Conservation (phyloP, 2,113 vertebrate genomes). For the Isichthys henryi region DNA sequence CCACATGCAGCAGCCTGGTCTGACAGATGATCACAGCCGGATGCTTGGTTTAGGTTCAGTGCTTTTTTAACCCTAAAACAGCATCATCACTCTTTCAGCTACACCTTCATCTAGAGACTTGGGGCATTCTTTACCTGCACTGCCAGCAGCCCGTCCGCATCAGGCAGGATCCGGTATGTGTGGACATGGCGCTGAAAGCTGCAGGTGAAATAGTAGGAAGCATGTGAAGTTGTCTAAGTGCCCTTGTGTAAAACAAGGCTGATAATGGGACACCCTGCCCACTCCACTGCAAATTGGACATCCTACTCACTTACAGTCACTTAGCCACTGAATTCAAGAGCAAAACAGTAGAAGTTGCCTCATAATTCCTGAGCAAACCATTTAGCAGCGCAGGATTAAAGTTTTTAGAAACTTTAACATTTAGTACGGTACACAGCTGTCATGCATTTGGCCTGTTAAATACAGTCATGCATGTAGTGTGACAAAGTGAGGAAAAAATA, state of each 20-base stretch:
- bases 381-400: background rate
- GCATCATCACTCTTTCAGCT: background rate
- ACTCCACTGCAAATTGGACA: background rate
- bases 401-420: background rate
- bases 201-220: constrained; percentile 21
- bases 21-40: background rate
- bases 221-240: background rate
- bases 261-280: background rate
- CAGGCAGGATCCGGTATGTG: constrained; percentile 79
- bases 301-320: background rate
- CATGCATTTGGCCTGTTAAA: background rate
- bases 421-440: background rate
- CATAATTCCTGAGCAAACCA: background rate
- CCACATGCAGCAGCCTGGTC: background rate
- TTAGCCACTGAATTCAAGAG: background rate
- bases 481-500: background rate
- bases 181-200: constrained; percentile 77
- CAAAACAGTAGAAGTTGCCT: background rate
- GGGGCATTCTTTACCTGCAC: constrained; percentile 65
- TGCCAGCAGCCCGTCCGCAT: constrained; percentile 69
- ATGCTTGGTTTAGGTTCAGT: background rate
- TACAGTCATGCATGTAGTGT: background rate
- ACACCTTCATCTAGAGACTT: no score
- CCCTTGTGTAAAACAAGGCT: background rate
- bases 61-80: background rate